These are phyloP conservation scores for Drosophila hydei DNA, from an alignment of 1,140 invertebrate genomes.

Conservation along the genomic window DNA sequence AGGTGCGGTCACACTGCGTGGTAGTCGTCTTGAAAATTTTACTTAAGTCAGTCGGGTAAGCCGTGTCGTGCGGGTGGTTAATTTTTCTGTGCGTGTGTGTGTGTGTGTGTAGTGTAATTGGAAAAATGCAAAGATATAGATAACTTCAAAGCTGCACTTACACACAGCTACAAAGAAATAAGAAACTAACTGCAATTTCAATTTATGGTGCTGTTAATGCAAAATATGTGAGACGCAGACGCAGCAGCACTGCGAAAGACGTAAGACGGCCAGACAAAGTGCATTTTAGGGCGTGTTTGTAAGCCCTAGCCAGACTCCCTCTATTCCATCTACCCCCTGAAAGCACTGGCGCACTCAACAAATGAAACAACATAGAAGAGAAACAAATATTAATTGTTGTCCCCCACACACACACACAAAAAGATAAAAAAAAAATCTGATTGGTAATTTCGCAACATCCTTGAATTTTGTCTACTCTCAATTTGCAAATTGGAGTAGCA, in stretches of 20 bases:
- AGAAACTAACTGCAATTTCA: slow-evolving; percentile 9
- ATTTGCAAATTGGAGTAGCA: slow-evolving; percentile 62
- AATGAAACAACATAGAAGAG: slow-evolving; percentile 27
- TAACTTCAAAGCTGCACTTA: slow-evolving; percentile 50
- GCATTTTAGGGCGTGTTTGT: slow-evolving; percentile 68
- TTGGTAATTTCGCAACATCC: slow-evolving; percentile 67
- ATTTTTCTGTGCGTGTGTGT: slow-evolving; percentile 38
- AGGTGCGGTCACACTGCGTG: slow-evolving; percentile 25
- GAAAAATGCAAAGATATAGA: slow-evolving; percentile 73
- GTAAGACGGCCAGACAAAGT: slow-evolving; percentile 53
- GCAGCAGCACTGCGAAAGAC: slow-evolving; percentile 26
- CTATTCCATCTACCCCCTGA: slow-evolving; percentile 5
- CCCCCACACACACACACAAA: not conserved
- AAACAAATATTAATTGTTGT: slow-evolving; percentile 28
- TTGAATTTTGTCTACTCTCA: slow-evolving; percentile 78
- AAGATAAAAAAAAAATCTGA: slow-evolving; percentile 31
- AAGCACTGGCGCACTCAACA: slow-evolving; percentile 34
- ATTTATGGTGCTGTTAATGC: slow-evolving; percentile 16
- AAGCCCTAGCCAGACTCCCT: slow-evolving; percentile 42
- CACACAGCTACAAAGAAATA: slow-evolving; percentile 5
- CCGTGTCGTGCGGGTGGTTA: slow-evolving; percentile 50
- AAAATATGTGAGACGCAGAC: slow-evolving; percentile 39
- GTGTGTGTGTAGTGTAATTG: slow-evolving; percentile 60
- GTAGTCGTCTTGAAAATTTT: slow-evolving; percentile 51
- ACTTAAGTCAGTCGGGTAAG: slow-evolving; percentile 31